Base-by-base conservation (phyloP, 2,888 invertebrate genomes). In the Mystacides longicornis region DNA sequence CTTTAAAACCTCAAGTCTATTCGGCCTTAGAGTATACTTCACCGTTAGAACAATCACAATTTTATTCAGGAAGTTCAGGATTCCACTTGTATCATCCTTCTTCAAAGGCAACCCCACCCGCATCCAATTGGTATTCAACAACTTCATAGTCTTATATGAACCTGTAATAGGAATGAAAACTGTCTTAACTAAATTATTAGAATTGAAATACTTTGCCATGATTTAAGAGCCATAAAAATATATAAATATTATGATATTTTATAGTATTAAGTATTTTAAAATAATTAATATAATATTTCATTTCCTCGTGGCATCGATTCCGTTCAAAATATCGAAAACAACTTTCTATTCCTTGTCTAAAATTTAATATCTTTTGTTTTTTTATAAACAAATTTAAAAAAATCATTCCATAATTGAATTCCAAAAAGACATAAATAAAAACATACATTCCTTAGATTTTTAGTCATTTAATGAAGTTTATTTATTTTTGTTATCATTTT, bases 1-100 rank as follows among this genome's bases (percentile, higher is more conserved):
- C 93, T 20, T 75, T 93, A 55, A 93, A 93, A 69, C 93, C 93
- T 22, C 93, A 93, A 70, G 91, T 93, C 49, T 93, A 93, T 69
- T 87, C 89, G 5, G 84, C 85, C 23, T 78, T 85, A 50, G 80
- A 82, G 57, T 82, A 86, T 55, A 81, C 85, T 2, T 82, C 85
- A 62, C 72, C 83, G 22, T 72, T 84, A 61, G 90, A 90, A 67
- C 91, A 92, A 71, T 82, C 89, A 5, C 92, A 91, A 70, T 92
- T 92, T 71, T 93, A 92, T 75, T 87, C 89, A 68, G 84, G 85
- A 62, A 78, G 79, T 57, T 85, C 89, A 19, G 89, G 93, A 50
- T 93, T 93, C 71, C 93, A 93, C 72, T 78, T 93, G 43, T 93
- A 93, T 71, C 93, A 93, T 69, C 86, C 89, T 14, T 74, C 76